Base-by-base conservation (phyloP, 2,797 vertebrate genomes). In the Odontamblyopus lacepedii region DNA sequence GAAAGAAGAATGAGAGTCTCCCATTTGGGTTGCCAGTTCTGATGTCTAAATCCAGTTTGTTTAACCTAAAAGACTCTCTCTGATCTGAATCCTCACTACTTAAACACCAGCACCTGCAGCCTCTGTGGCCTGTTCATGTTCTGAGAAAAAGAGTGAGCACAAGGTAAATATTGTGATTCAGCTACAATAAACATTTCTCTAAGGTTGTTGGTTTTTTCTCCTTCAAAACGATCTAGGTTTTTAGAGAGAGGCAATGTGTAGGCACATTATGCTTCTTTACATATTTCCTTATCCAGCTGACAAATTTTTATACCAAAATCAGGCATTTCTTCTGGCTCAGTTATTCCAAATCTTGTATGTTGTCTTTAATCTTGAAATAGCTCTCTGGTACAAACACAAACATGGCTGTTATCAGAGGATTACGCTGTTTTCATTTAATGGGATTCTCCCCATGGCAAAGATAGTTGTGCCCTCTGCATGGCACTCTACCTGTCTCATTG, bases 391-490 rank as follows among this genome's bases (percentile, higher is more conserved):
- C 75, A 76, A 83, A 82, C 77, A 74, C 73, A 83, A 72, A 72
- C 62, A 56, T 76, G 80, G 72, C 71, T 72, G 67, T 59, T 73
- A 71, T 81, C 80, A 81, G 78, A 74, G 69, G 75, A 82, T 70
- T 19, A 32, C 71, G 74, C 75, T 78, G 77, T 81, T 75, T 83
- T 68, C 72, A 69, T 73, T 84, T 80, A 81, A 76, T 72, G 79
- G 70, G 68, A 51, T 70, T 66, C 63, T 67, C 63, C 44, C 59
- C 38, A 11, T 74, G 74, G 66, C 75, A 81, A 48, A 83, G 32
- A 66, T 59, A 72, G 48, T 72, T 9, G 27, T 73, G 78, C 38
- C 71, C 74, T 80, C 63, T 73, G 32, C 18, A 51, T 78, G 67
- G 63, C 71, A 73, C 82, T 67, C 15, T 26, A 29, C 38, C 69